Base-by-base conservation (phyloP, 1,140 invertebrate species). In the Lepidurus arcticus region DNA sequence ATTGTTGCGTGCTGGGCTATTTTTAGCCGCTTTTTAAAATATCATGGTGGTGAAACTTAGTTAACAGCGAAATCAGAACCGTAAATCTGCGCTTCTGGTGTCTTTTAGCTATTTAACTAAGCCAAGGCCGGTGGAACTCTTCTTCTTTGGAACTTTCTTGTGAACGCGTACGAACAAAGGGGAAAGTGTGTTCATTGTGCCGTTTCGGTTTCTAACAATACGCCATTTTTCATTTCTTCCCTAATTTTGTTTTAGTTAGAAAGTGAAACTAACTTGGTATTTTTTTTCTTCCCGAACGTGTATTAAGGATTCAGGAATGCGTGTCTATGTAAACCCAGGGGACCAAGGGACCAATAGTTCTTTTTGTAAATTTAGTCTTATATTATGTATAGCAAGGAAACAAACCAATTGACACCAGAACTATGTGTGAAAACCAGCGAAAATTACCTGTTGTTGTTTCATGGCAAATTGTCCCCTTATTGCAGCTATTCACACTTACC, bases 101-200 rank as follows among this genome's bases (percentile, higher is more conserved):
- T 21, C 16, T 0, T 65, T 65, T 65, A 7, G 53, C 53, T 13
- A 7, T 65, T 65, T 65, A 65, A 65, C 16, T 65, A 65, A n/a
- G 53, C 13, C 53, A 65, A 65, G 53, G 53, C 53, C 53, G 53
- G 53, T 65, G 53, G 8, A 16, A n/a, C 6, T 21, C 21, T 6
- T 65, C 21, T 21, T 65, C 21, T 1, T 65, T 7, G 53, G 21
- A 16, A n/a, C 21, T 65, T 65, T 1, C 21, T 65, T 16, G 21
- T 65, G 13, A 65, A 65, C 8, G 53, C n/a, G 21, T 65, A 21
- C 53, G 53, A 65, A 65, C 53, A 65, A 65, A 65, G 53, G 53
- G 21, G 53, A 65, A 65, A 65, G 53, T 65, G 53, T 65, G 13
- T 21, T 65, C 21, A 65, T 21, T 65, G 16, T 65, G 53, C 16